phyloP scores from a whole-genome alignment of 2,888 invertebrate species.

The Lottia scabra region DNA sequence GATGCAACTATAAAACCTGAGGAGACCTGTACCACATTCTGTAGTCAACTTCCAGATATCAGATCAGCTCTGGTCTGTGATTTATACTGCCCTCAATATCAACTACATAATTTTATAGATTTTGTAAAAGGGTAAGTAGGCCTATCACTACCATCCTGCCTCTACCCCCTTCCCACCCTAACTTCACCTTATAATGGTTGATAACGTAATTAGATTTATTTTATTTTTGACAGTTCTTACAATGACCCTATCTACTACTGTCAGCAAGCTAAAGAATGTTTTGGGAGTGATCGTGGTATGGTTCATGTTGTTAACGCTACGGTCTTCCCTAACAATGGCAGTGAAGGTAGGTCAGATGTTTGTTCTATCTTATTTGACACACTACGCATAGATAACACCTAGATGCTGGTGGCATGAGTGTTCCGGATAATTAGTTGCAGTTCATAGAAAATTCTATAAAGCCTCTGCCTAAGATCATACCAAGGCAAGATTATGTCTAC shows the following conservation, averaged over 20 bases:
- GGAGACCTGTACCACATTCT: background rate
- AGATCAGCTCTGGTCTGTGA: background rate
- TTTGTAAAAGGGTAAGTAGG: background rate
- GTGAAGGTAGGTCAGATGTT: background rate
- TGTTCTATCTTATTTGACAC: no score
- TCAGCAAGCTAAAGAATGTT: background rate
- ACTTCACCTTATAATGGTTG: no score
- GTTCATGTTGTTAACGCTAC: background rate
- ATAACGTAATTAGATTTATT: no score
- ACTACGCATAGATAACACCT: no score
- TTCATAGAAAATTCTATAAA: no score
- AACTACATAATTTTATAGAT: background rate
- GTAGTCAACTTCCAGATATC: background rate
- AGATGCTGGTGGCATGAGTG: no score
- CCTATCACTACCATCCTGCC: no score
- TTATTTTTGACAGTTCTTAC: background rate
- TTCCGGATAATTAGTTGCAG: no score
- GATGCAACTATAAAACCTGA: background rate
- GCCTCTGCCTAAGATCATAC: no score
- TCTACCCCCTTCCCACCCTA: no score
- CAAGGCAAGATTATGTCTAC: no score
- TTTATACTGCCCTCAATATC: background rate
- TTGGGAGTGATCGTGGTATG: background rate
- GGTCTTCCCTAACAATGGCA: background rate
- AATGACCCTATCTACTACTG: background rate